A percentile compares a stretch with the other conserved stretches of the same genome.
Conservation (phyloP, 2,888 invertebrate genomes). For the Cistogaster globosa region DNA sequence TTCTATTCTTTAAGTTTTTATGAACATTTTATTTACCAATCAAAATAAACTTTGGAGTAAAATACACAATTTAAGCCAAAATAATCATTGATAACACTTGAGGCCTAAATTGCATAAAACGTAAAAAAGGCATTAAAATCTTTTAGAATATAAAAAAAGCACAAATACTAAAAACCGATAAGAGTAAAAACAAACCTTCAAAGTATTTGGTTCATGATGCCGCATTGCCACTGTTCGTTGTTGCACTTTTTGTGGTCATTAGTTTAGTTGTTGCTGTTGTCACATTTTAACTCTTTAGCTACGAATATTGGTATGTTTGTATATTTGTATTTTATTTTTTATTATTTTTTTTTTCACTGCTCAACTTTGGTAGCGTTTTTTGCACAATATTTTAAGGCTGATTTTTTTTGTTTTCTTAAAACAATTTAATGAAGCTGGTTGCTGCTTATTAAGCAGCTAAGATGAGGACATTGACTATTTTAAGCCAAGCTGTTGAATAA, state of each 20-base stretch:
- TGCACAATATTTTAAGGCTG: constrained; percentile 46
- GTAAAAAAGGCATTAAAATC: constrained; percentile 42
- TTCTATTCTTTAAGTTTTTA: too few species aligned
- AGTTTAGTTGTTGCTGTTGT: constrained; percentile 29
- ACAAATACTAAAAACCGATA: constrained; percentile 22
- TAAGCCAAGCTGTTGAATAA: constrained; percentile 34
- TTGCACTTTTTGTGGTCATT: constrained; percentile 55
- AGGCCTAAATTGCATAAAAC: constrained; percentile 48
- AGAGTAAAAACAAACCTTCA: constrained; percentile 58
- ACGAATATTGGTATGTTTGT: neutral
- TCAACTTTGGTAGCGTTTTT: constrained; percentile 36
- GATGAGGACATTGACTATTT: constrained; percentile 64
- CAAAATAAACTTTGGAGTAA: constrained; percentile 21
- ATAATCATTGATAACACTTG: constrained; percentile 52
- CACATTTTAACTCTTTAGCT: constrained; percentile 31
- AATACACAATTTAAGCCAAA: constrained; percentile 5
- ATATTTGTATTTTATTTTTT: too few species aligned
- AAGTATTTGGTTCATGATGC: constrained; percentile 66
- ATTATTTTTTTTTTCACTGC: constrained; percentile 7
- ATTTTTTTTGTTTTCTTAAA: constrained; percentile 66
- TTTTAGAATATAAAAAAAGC: constrained; percentile 25
- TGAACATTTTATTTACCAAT: constrained; percentile 4
- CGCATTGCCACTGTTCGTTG: constrained; percentile 67
- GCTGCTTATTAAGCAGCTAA: constrained; percentile 75
- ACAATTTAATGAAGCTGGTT: constrained; percentile 74